Evolutionary conservation across 2,113 vertebrate genomes (phyloP).

Genomic region (Bothrops jararaca): DNA sequence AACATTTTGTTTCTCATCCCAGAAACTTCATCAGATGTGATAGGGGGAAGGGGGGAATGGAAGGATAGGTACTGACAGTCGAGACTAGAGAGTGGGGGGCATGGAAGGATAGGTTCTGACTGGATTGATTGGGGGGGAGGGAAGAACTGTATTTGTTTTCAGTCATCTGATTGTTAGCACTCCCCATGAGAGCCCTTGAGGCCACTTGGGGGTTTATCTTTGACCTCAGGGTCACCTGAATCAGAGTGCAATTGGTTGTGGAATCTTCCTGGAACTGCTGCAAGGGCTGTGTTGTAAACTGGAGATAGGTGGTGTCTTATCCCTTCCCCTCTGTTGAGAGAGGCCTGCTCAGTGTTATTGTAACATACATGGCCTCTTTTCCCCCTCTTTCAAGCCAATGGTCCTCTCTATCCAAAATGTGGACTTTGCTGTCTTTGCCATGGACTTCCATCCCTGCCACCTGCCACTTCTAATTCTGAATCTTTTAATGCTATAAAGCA

Average conservation of each 20-base stretch:
- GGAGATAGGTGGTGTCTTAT: background rate
- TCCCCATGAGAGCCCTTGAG: background rate
- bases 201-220: background rate
- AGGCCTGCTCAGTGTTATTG: background rate
- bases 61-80: background rate
- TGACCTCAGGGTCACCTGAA: background rate
- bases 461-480: background rate
- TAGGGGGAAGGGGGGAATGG: background rate
- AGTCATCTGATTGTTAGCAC: background rate
- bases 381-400: background rate
- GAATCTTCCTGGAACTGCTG: background rate
- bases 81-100: background rate
- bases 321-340: background rate
- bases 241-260: background rate
- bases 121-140: background rate
- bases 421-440: background rate
- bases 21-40: background rate
- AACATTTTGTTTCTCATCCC: background rate
- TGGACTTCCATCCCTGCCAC: background rate
- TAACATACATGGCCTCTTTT: background rate
- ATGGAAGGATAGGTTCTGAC: background rate
- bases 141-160: background rate
- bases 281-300: background rate
- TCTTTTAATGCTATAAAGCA: background rate
- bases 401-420: background rate